Conservation (phyloP, 2,113 vertebrate species). For the Hylia prasina region DNA sequence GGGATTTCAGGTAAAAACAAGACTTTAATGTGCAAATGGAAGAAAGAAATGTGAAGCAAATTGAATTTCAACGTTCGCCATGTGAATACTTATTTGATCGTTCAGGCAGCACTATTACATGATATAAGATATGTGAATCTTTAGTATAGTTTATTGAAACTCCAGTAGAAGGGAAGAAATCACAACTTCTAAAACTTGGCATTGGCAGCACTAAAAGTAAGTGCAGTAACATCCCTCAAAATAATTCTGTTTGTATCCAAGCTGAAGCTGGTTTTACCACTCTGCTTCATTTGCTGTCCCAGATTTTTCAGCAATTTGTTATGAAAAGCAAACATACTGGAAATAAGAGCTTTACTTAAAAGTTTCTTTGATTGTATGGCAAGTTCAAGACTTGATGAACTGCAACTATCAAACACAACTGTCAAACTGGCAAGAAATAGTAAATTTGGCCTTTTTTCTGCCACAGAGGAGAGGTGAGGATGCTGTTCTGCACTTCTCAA, state of each 20-base stretch:
- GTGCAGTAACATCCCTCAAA: not conserved
- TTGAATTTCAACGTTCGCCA: not conserved
- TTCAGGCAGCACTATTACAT: not conserved
- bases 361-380: not conserved
- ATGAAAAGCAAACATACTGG: not conserved
- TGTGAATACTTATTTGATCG: not conserved
- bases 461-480: not conserved
- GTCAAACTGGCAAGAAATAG: not conserved
- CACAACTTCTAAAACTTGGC: not conserved
- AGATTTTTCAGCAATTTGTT: not conserved
- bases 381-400: not conserved
- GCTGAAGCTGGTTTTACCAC: not conserved
- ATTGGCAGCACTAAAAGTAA: not conserved
- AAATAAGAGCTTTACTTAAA: not conserved
- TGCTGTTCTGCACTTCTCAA: not conserved
- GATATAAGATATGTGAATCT: not conserved
- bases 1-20: not conserved
- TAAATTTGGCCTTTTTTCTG: not conserved
- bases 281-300: not conserved
- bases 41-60: not conserved
- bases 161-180: not conserved
- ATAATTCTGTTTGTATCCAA: not conserved
- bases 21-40: not conserved
- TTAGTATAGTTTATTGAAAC: not conserved
- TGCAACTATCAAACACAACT: not conserved